Conservation (phyloP, 2,797 vertebrate species). For the Myotis planiceps region DNA sequence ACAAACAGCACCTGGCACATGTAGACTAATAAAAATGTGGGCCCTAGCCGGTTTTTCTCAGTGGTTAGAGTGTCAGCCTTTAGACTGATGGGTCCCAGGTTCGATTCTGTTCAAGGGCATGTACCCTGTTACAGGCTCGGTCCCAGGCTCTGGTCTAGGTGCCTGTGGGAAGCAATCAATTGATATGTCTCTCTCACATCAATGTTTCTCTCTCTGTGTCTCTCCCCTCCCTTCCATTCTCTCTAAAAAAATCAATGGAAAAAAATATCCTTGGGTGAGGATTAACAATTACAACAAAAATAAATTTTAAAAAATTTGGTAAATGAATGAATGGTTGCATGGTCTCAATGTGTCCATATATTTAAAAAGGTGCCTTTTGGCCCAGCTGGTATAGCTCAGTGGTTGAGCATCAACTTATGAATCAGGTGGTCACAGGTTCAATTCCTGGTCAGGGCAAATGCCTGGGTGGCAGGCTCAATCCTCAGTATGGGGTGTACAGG, state of each 20-base stretch:
- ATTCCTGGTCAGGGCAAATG: neutral
- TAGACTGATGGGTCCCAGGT: no score
- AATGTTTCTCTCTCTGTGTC: no score
- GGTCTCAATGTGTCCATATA: neutral
- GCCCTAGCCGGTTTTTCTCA: neutral
- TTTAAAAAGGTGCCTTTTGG: neutral
- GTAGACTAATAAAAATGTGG: neutral
- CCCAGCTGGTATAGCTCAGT: neutral
- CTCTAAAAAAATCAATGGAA: no score
- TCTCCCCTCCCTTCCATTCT: no score
- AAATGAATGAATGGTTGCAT: neutral
- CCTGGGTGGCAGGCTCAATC: neutral
- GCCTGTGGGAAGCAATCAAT: no score
- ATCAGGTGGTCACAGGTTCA: neutral
- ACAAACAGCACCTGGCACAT: neutral
- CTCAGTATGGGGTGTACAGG: neutral
- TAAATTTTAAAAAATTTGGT: neutral
- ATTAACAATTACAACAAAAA: no score
- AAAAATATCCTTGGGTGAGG: no score
- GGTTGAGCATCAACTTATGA: neutral
- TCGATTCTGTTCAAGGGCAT: no score
- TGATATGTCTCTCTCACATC: no score
- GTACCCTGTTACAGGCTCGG: no score
- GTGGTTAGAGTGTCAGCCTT: neutral
- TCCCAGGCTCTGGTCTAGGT: no score